Base-by-base conservation (phyloP, 2,797 vertebrate genomes). In the Sebastes taczanowskii region DNA sequence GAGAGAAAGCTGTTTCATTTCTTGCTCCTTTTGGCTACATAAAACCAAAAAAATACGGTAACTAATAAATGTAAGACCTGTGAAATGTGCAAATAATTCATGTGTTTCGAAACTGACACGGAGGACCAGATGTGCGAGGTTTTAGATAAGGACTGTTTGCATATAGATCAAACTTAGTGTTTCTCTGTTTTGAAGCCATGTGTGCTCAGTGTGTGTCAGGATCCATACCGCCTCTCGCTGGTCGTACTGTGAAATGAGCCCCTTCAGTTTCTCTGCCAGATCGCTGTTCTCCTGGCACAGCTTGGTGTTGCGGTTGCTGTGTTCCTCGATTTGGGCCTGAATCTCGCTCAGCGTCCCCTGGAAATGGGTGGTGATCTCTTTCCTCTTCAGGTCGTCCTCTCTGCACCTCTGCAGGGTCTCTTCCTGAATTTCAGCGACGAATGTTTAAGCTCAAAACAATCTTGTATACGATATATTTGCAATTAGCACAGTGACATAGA, bases 361-460 rank as follows among this genome's bases (percentile, higher is more conserved):
- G 94, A 99, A 99, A 84, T 99, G 98, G 71, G 96, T 98, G 23
- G 98, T 99, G 95, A 99, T 99, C 94, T 99, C 99, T 86, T 99
- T 99, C 84, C 98, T 96, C 93, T 99, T 99, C 88, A 99, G 96
- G 81, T 99, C 99, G 80, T 99, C 99, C 89, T 99, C 99, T 11
- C 98, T 94, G 87, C 97, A 98, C 83, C 97, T 90, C 91, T 99
- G 98, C 81, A 99, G 94, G 2, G 97, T 99, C 95, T 99, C 98
- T 74, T 99, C 99, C 99, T 99, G 88, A 38, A 23, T 22, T 8
- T 71, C 65, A 74, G 35, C 3, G 42, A 68, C 1, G 1, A 16
- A 61, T 2, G 29, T 82, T 53, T 71, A 23, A n/a, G 16, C 6
- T 65, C 8, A 20, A 52, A 59, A 70, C 29, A 22, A 38, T 34